Evolutionary conservation across 2,888 invertebrate species (phyloP).

Genomic region (Tiliacea citrago): DNA sequence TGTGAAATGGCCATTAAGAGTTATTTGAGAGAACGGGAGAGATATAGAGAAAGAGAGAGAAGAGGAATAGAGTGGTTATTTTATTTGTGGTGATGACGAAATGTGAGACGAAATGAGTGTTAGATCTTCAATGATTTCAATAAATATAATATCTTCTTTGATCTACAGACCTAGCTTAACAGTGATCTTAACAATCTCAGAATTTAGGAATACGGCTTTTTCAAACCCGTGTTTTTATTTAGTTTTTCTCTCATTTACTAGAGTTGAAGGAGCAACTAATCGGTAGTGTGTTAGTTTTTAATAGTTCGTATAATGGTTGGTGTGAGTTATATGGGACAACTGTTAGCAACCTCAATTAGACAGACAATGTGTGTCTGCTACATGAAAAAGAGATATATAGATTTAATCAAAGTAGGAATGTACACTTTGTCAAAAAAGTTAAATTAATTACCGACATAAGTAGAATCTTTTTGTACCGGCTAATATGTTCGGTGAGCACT

Average conservation of each 20-base stretch:
- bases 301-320: background rate
- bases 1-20: background rate
- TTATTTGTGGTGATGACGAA: background rate
- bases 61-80: background rate
- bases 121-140: background rate
- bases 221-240: background rate
- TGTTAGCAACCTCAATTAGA: constrained; percentile 21
- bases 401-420: background rate
- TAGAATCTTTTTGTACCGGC: too few species aligned
- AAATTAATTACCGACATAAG: too few species aligned
- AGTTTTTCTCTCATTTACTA: too few species aligned
- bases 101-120: too few species aligned
- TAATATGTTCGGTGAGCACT: background rate
- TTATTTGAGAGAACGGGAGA: background rate
- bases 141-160: background rate
- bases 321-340: constrained; percentile 24
- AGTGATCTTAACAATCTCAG: background rate
- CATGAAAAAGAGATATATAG: too few species aligned
- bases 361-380: background rate
- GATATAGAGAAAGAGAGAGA: background rate
- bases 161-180: background rate
- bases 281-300: background rate
- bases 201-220: background rate
- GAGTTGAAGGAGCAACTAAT: background rate
- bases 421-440: background rate